These are phyloP conservation scores for Octopus bimaculoides DNA, from an alignment of 1,140 invertebrate genomes.

Conservation along the genomic window DNA sequence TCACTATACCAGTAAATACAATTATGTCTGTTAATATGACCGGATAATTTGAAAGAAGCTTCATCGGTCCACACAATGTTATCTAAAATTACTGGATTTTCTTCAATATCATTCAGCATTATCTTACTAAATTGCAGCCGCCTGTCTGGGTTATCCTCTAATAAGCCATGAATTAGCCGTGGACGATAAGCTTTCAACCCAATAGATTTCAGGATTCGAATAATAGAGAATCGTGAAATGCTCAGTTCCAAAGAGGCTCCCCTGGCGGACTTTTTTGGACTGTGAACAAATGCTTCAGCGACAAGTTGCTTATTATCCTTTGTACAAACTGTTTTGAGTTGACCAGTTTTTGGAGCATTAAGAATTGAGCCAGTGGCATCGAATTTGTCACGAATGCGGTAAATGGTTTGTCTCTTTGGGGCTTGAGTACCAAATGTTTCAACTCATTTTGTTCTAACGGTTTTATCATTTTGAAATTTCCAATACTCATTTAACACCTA, in stretches of 20 bases:
- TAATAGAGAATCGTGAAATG: background rate
- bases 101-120: background rate
- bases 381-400: background rate
- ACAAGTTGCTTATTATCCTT: background rate
- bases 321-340: background rate
- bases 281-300: background rate
- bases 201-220: background rate
- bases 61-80: constrained; percentile 1
- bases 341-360: constrained; percentile 7
- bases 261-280: background rate
- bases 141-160: background rate
- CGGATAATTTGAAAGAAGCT: background rate
- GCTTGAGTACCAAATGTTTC: background rate
- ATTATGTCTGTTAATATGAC: background rate
- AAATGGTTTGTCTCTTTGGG: background rate
- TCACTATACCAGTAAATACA: background rate
- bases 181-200: background rate
- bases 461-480: background rate
- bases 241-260: background rate
- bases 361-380: background rate
- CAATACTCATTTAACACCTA: background rate
- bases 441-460: background rate
- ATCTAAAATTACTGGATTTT: background rate
- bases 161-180: background rate
- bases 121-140: background rate